Conservation (phyloP, 1,140 invertebrate genomes). For the Ips typographus region DNA sequence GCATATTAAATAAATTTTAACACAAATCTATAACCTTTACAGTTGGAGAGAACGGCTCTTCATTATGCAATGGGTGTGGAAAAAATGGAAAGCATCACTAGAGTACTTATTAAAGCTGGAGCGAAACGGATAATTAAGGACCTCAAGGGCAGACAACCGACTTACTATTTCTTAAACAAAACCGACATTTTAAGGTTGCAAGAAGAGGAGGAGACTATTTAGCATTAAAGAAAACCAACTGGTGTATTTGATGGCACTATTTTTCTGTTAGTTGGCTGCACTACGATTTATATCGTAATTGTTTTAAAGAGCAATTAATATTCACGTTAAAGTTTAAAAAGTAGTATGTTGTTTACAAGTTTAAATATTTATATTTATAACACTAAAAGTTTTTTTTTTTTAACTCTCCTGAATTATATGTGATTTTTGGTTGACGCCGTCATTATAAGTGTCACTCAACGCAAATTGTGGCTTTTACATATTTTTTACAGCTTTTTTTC, state of each 20-base stretch:
- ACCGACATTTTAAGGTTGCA: slow-evolving; percentile 80
- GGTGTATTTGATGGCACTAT: background rate
- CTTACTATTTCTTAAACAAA: slow-evolving; percentile 92
- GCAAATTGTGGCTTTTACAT: too few species aligned
- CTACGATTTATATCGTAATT: too few species aligned
- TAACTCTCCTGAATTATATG: too few species aligned
- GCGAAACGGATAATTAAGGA: slow-evolving; percentile 81
- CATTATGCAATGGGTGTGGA: slow-evolving; percentile 90
- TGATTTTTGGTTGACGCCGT: too few species aligned
- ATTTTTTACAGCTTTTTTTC: slow-evolving; percentile 8
- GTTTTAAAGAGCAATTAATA: too few species aligned
- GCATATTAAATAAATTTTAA: background rate
- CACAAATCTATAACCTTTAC: slow-evolving; percentile 40
- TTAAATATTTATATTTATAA: too few species aligned
- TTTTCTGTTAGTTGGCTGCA: too few species aligned
- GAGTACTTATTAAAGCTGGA: slow-evolving; percentile 76
- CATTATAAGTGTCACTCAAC: too few species aligned
- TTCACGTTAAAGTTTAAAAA: too few species aligned
- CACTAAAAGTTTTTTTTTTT: too few species aligned
- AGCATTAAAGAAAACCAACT: slow-evolving; percentile 21
- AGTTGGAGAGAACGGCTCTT: slow-evolving; percentile 82
- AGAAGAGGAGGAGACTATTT: slow-evolving; percentile 72
- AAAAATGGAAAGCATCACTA: slow-evolving; percentile 76
- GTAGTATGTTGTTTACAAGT: too few species aligned
- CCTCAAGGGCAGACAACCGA: slow-evolving; percentile 82